Percentiles rank a stretch among this genome's conserved stretches.
Evolutionary conservation across 2,113 vertebrate species (phyloP).

Genomic region (Sprattus sprattus): DNA sequence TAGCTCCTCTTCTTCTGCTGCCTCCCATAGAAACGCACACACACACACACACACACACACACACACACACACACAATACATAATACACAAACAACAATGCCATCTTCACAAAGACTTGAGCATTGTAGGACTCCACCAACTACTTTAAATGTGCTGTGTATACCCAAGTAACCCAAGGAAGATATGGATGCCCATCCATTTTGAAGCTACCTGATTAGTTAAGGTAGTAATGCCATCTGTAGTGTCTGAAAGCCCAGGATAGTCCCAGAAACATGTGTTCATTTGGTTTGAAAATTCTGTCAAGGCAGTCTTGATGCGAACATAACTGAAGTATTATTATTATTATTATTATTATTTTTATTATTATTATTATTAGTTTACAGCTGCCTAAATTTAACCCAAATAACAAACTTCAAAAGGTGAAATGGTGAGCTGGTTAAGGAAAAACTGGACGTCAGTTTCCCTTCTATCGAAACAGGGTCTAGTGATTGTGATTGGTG

Average conservation of each 20-base stretch:
- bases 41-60: neutral
- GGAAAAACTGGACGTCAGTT: neutral
- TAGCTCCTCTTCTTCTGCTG: constrained; percentile 13
- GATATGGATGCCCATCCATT: neutral
- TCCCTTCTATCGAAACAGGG: neutral
- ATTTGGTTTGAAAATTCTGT: neutral
- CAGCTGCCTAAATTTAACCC: neutral
- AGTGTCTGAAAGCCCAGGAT: too few relatives aligned
- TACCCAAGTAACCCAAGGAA: neutral
- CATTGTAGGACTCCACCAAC: neutral
- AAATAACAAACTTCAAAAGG: neutral
- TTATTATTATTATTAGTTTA: neutral
- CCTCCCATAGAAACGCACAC: neutral
- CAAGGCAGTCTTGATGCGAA: neutral
- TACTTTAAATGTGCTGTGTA: neutral
- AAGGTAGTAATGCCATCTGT: too few relatives aligned
- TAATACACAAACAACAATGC: neutral
- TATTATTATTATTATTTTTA: too few relatives aligned
- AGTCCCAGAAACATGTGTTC: too few relatives aligned
- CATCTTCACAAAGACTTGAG: neutral
- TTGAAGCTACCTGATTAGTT: neutral
- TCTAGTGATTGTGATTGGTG: neutral
- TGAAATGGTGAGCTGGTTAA: neutral
- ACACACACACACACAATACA: neutral
- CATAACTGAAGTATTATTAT: neutral